Conservation (phyloP, 2,888 invertebrate species). For the Netelia melanura region DNA sequence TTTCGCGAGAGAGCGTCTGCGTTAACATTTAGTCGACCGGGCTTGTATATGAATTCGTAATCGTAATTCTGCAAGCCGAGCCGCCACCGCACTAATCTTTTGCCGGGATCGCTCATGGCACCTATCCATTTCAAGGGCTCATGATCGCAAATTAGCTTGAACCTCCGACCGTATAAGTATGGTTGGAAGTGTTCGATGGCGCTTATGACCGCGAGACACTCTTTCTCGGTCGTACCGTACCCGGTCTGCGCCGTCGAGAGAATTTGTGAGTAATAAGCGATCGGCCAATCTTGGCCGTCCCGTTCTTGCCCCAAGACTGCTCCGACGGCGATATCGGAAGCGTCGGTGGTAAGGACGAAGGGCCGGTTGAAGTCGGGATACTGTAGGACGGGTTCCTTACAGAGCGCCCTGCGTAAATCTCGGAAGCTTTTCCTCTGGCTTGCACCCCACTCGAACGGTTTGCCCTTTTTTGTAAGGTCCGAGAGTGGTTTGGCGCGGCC, state of each 20-base stretch:
- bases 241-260: slow-evolving; percentile 10
- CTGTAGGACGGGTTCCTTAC: slow-evolving; percentile 27
- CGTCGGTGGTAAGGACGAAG: slow-evolving; percentile 31
- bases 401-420: slow-evolving; percentile 5
- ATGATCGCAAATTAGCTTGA: slow-evolving; percentile 37
- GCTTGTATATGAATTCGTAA: neutral
- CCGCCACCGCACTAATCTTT: neutral
- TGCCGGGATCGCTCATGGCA: neutral
- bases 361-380: slow-evolving; percentile 38
- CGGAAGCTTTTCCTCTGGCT: neutral
- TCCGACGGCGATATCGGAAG: slow-evolving; percentile 26
- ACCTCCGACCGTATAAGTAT: neutral
- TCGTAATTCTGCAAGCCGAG: too few species aligned
- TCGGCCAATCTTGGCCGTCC: slow-evolving; percentile 47
- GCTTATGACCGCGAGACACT: too few species aligned
- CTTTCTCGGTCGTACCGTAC: slow-evolving; percentile 44
- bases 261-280: slow-evolving; percentile 8
- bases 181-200: too few species aligned
- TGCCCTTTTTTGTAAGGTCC: too few species aligned
- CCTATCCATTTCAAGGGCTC: slow-evolving; percentile 16
- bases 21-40: neutral
- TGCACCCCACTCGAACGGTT: too few species aligned
- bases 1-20: neutral
- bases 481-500: too few species aligned
- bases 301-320: slow-evolving; percentile 33